Evolutionary conservation across 1,140 invertebrate genomes (phyloP), one percentile per base, ranked within the genome.

Genomic region (Drosophila pachea): DNA sequence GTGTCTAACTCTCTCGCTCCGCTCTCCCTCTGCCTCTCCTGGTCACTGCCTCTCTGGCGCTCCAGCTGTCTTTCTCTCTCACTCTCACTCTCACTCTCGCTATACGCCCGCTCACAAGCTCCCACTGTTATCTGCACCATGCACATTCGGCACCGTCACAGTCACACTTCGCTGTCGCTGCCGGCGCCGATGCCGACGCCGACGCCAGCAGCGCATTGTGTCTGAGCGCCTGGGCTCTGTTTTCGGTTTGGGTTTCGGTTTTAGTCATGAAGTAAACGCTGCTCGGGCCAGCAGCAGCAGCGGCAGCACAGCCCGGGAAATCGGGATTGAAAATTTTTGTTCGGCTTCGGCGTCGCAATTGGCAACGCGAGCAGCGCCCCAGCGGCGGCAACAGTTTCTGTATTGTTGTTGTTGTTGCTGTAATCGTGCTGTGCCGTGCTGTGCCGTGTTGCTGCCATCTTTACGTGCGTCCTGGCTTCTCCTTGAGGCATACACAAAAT

Each of bases 221-320:
- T 83, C 81, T 78, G 78, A 59, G 78, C 54, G 56, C 55, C 43
- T 33, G 32, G 32, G 62, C 78, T 81, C 71, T 64, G 64, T 56
- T 40, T 64, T 47, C 50, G 43, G 61, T 70, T 66, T 48, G 53
- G 59, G 33, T 53, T 56, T 64, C 52, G 68, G 11, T 65, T 68
- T 84, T 56, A 84, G 79, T 84, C 79, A 73, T 84, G 73, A 86
- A 84, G 73, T 79, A 84, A 70, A 74, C 73, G 79, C 79, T 76
- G 79, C 68, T 84, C 79, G 79, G 76, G 73, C 68, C 68, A 84
- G 76, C 81, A 86, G 71, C 68, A 70, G 79, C 73, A 69, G 65
- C 68, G 86, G 76, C 81, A 86, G 71, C 68, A 70, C 35, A 60
- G 62, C 54, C 53, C 67, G 54, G 48, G 40, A 61, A 40, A 65